phyloP scores from a whole-genome alignment of 2,888 invertebrate species.

The Drosophila cognata region DNA sequence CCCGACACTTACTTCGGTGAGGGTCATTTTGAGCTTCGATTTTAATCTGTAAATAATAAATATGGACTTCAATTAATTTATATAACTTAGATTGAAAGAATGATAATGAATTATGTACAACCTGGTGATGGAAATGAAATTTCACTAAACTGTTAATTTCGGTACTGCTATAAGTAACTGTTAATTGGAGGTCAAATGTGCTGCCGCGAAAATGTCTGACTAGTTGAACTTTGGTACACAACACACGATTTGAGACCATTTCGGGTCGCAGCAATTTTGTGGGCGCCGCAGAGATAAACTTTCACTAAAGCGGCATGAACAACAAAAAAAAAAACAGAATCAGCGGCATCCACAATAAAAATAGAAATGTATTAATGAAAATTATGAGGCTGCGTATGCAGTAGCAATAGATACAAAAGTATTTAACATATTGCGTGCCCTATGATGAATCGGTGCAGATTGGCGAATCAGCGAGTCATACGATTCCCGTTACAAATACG shows the following conservation, averaged over 20 bases:
- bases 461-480: conserved; percentile 11
- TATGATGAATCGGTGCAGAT: conserved; percentile 22
- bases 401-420: conserved; percentile 46
- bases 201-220: conserved; percentile 35
- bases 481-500: conserved; percentile 37
- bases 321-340: neutral
- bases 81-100: conserved; percentile 7
- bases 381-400: conserved; percentile 28
- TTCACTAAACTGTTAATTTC: neutral
- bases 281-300: conserved; percentile 27
- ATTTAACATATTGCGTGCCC: conserved; percentile 32
- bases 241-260: conserved; percentile 44
- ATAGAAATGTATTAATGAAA: conserved; percentile 50
- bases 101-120: conserved; percentile 5
- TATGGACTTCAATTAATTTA: conserved; percentile 6
- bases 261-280: conserved; percentile 34
- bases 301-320: conserved; percentile 34
- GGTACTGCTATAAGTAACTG: neutral
- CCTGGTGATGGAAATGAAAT: neutral
- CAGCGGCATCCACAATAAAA: conserved; percentile 25
- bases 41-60: conserved; percentile 68
- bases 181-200: conserved; percentile 28
- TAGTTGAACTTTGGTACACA: conserved; percentile 57
- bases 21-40: conserved; percentile 75
- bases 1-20: conserved; percentile 77